These are phyloP conservation scores for Rhabditoides inermis DNA, from an alignment of 2,888 invertebrate genomes.

Conservation along the genomic window DNA sequence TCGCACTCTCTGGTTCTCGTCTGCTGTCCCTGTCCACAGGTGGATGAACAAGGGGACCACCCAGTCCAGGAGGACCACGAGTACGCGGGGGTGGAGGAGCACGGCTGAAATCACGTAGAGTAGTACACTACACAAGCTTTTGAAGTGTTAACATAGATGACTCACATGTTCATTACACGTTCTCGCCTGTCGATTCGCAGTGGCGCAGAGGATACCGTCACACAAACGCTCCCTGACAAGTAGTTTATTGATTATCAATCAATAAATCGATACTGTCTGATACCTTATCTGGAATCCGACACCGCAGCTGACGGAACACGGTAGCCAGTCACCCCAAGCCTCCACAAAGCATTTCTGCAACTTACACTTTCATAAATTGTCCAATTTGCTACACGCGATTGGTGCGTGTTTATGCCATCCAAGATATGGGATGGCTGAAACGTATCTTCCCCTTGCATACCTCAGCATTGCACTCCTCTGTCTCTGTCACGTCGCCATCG, in stretches of 20 bases:
- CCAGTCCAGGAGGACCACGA: slow-evolving; percentile 59
- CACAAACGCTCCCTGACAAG: slow-evolving; percentile 25
- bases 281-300: slow-evolving; percentile 50
- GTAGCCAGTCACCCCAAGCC: slow-evolving; percentile 45
- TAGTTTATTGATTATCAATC: no score
- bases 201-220: slow-evolving; percentile 36
- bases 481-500: slow-evolving; percentile 26
- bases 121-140: no score
- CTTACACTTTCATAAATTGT: no score
- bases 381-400: no score
- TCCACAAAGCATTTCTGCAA: slow-evolving; percentile 25
- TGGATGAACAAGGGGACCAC: slow-evolving; percentile 58
- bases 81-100: not conserved
- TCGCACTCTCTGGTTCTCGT: slow-evolving; percentile 16
- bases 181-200: slow-evolving; percentile 44
- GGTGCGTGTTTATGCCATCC: no score
- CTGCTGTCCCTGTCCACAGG: slow-evolving; percentile 28
- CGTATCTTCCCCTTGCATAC: no score
- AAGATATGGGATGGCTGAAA: no score
- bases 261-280: no score
- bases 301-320: slow-evolving; percentile 48
- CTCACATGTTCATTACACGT: slow-evolving; percentile 48
- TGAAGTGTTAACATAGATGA: not conserved
- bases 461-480: slow-evolving; percentile 20
- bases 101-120: not conserved